phyloP scores from a whole-genome alignment of 2,113 vertebrate genomes.

The Taxidea taxus region DNA sequence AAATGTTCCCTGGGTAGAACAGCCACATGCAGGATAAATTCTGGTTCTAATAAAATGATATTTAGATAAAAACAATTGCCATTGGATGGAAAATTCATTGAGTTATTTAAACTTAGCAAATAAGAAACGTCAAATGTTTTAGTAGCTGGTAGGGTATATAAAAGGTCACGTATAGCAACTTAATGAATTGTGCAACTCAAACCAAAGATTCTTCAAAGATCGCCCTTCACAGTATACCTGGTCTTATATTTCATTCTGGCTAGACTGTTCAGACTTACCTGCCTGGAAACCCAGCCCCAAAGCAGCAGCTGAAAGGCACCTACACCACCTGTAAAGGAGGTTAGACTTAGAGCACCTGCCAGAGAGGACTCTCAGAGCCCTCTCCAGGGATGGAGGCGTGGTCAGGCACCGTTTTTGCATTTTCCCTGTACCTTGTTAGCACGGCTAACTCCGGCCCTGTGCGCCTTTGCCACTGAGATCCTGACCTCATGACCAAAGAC shows the following conservation, averaged over 20 bases:
- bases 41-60: slow-evolving; percentile 54
- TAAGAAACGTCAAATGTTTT: slow-evolving; percentile 46
- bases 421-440: background rate
- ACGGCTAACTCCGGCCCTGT: background rate
- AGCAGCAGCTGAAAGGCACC: background rate
- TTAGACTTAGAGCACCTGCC: background rate
- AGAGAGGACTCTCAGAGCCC: background rate
- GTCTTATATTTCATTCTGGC: background rate
- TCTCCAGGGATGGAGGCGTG: background rate
- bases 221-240: background rate
- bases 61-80: slow-evolving; percentile 40
- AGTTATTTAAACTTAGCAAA: slow-evolving; percentile 43
- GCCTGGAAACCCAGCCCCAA: background rate
- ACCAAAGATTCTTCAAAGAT: background rate
- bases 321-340: background rate
- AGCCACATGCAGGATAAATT: background rate
- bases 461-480: background rate
- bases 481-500: background rate
- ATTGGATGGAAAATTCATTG: slow-evolving; percentile 6
- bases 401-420: background rate
- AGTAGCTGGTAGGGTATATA: background rate
- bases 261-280: background rate
- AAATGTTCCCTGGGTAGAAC: slow-evolving; percentile 16
- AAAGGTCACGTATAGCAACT: background rate
- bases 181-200: background rate